Percentiles rank a stretch among this genome's conserved stretches.
Conservation (phyloP, 1,140 invertebrate genomes). For the Trichonephila inaurata region DNA sequence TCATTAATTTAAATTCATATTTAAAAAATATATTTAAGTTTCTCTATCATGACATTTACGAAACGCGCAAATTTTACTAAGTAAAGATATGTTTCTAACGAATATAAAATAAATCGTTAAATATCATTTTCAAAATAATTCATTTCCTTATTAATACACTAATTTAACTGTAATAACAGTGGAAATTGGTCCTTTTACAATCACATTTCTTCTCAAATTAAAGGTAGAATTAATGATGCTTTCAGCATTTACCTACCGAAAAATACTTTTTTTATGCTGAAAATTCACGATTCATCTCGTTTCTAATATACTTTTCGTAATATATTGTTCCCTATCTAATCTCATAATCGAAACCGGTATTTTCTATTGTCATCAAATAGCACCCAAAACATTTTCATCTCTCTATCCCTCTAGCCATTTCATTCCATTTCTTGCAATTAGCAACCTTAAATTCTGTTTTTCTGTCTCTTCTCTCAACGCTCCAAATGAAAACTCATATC, state of each 20-base stretch:
- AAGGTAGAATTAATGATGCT: background rate
- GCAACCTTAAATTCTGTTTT: background rate
- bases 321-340: background rate
- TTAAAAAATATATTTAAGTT: too few species aligned
- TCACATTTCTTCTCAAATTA: background rate
- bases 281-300: background rate
- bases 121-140: too few species aligned
- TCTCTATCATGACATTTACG: too few species aligned
- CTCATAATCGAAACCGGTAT: background rate
- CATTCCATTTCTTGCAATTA: conserved; percentile 28
- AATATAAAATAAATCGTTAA: too few species aligned
- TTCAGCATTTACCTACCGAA: background rate
- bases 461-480: background rate
- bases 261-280: background rate
- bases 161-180: too few species aligned
- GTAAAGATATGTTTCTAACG: too few species aligned
- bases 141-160: too few species aligned
- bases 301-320: background rate
- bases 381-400: conserved; percentile 2
- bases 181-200: background rate
- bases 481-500: conserved; percentile 14
- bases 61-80: too few species aligned
- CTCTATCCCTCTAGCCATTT: background rate
- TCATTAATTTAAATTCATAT: too few species aligned
- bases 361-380: background rate